A percentile compares a stretch with the other conserved stretches of the same genome.
Conservation (phyloP, 2,888 invertebrate species). For the Diarsia brunnea region DNA sequence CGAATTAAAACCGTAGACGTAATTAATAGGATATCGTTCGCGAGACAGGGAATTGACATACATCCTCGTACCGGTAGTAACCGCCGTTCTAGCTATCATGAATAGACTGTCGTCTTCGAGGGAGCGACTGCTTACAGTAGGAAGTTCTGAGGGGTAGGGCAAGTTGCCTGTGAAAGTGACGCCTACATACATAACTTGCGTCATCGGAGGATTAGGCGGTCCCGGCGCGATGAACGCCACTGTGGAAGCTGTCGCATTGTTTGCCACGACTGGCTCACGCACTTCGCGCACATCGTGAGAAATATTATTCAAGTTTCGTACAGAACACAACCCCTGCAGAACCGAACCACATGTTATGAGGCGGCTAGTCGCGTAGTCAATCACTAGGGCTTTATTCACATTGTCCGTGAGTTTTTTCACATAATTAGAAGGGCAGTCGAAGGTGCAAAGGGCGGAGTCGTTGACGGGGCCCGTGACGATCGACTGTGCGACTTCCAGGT, state of each 20-base stretch:
- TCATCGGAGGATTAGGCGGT: constrained; percentile 97
- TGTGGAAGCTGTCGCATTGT: constrained; percentile 98
- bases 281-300: constrained; percentile 94
- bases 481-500: constrained; percentile 94
- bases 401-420: constrained; percentile 96
- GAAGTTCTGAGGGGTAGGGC: constrained; percentile 97
- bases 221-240: constrained; percentile 99
- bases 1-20: constrained; percentile 98
- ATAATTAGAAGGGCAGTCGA: constrained; percentile 95
- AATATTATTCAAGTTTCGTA: constrained; percentile 97
- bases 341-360: constrained; percentile 98
- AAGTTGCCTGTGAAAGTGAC: constrained; percentile 98
- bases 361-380: constrained; percentile 97
- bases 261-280: constrained; percentile 97
- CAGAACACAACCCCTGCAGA: constrained; percentile 97
- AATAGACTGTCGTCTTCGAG: constrained; percentile 97
- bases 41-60: constrained; percentile 97
- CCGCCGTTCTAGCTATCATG: constrained; percentile 97
- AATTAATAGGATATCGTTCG: constrained; percentile 98
- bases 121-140: constrained; percentile 97
- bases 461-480: constrained; percentile 96
- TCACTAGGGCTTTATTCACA: constrained; percentile 98
- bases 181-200: constrained; percentile 98
- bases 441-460: constrained; percentile 97
- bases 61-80: constrained; percentile 97